Evolutionary conservation across 2,888 invertebrate genomes (phyloP).

Genomic region (Tenthredo notha): DNA sequence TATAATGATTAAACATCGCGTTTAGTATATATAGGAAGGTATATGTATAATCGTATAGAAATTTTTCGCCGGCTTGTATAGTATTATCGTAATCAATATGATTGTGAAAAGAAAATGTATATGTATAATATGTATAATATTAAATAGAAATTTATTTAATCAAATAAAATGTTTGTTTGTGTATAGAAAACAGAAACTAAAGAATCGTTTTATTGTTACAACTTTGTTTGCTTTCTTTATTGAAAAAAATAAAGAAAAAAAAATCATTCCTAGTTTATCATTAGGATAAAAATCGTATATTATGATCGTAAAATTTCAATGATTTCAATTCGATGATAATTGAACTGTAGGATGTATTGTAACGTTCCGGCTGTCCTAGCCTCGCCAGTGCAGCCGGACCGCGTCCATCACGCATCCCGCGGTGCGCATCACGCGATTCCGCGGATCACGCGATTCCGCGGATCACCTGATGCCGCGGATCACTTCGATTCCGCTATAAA

Average conservation of each 20-base stretch:
- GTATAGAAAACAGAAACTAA: constrained; percentile 29
- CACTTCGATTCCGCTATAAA: no score
- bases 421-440: no score
- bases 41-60: not conserved
- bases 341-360: constrained; percentile 44
- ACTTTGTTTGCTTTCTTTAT: not conserved
- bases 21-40: not conserved
- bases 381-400: no score
- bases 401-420: no score
- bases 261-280: not conserved
- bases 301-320: not conserved
- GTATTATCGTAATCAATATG: not conserved
- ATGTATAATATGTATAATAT: not conserved
- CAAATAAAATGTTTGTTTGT: not conserved
- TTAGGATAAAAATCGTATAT: not conserved
- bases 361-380: no score
- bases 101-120: not conserved
- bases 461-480: no score
- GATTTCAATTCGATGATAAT: constrained; percentile 32
- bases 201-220: constrained; percentile 8
- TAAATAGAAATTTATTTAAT: not conserved
- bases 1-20: no score
- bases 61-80: not conserved
- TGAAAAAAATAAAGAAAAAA: no score
- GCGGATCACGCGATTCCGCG: no score